Evolutionary conservation across 2,888 invertebrate species (phyloP).

Genomic region (Clitarchus hookeri): DNA sequence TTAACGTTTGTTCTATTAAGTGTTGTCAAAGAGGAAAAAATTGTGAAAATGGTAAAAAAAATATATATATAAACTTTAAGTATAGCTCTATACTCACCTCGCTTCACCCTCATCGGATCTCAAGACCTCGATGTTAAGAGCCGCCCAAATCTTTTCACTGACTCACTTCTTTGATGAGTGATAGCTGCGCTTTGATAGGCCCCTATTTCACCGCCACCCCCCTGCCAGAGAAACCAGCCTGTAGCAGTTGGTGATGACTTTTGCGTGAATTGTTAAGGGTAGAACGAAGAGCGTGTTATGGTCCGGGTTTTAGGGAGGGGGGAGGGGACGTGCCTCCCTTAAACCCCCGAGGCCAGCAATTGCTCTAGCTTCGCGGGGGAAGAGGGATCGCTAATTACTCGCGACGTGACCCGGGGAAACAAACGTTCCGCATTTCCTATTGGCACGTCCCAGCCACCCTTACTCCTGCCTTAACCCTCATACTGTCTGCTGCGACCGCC

Average conservation of each 20-base stretch:
- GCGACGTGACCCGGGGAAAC: background rate
- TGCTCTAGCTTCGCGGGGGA: background rate
- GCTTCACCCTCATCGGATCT: too few species aligned
- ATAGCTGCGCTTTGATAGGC: background rate
- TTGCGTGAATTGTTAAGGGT: background rate
- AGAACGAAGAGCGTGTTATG: background rate
- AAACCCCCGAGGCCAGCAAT: background rate
- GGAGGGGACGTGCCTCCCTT: background rate
- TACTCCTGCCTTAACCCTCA: too few species aligned
- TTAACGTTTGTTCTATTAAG: too few species aligned
- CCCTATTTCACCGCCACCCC: too few species aligned
- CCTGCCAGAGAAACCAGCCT: too few species aligned
- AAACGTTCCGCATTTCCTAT: background rate
- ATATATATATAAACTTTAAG: too few species aligned
- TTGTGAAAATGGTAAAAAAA: too few species aligned
- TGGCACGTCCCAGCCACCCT: background rate
- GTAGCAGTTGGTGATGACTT: background rate
- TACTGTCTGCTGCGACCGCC: too few species aligned
- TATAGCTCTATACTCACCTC: too few species aligned
- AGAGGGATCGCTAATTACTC: background rate
- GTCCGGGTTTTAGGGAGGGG: background rate
- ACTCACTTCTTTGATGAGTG: background rate
- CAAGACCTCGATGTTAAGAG: too few species aligned
- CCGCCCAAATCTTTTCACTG: too few species aligned
- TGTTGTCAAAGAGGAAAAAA: too few species aligned